A percentile compares a stretch with the other conserved stretches of the same genome.
Conservation (phyloP, 1,140 invertebrate genomes). For the Tachypleus tridentatus region DNA sequence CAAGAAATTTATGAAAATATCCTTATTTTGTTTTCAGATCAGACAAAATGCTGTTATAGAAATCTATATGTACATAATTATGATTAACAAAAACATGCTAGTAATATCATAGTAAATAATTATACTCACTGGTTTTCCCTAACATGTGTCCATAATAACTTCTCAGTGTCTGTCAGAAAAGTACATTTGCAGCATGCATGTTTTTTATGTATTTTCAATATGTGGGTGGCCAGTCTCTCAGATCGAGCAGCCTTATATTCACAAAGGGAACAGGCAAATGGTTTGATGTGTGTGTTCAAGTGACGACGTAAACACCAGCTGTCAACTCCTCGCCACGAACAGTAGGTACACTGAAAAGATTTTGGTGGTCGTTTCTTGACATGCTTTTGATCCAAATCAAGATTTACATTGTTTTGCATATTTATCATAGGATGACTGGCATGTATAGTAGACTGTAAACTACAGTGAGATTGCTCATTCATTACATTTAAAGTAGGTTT, state of each 20-base stretch:
- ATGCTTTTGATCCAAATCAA: neutral
- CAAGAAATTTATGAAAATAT: too few relatives aligned
- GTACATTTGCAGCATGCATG: slow-evolving; percentile 73
- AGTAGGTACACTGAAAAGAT: slow-evolving; percentile 69
- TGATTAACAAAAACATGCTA: neutral
- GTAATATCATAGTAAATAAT: neutral
- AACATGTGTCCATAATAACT: slow-evolving; percentile 59
- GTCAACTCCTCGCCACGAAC: slow-evolving; percentile 81
- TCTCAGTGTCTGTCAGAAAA: slow-evolving; percentile 65
- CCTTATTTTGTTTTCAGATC: too few relatives aligned
- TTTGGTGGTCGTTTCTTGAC: slow-evolving; percentile 30
- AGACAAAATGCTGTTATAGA: too few relatives aligned
- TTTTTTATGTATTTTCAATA: slow-evolving; percentile 80
- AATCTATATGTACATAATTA: neutral
- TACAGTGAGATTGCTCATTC: slow-evolving; percentile 36
- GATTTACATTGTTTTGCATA: neutral
- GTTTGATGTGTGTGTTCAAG: slow-evolving; percentile 81
- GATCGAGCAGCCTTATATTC: slow-evolving; percentile 81
- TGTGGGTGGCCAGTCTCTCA: slow-evolving; percentile 71
- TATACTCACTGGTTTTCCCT: slow-evolving; percentile 42
- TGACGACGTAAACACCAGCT: slow-evolving; percentile 86
- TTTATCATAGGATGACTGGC: neutral
- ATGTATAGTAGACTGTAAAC: slow-evolving; percentile 5
- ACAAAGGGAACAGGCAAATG: slow-evolving; percentile 73
- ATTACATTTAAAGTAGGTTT: slow-evolving; percentile 28